These are phyloP conservation scores for Himalopsyche kuldschensis DNA, from an alignment of 2,888 invertebrate genomes.

Conservation along the genomic window DNA sequence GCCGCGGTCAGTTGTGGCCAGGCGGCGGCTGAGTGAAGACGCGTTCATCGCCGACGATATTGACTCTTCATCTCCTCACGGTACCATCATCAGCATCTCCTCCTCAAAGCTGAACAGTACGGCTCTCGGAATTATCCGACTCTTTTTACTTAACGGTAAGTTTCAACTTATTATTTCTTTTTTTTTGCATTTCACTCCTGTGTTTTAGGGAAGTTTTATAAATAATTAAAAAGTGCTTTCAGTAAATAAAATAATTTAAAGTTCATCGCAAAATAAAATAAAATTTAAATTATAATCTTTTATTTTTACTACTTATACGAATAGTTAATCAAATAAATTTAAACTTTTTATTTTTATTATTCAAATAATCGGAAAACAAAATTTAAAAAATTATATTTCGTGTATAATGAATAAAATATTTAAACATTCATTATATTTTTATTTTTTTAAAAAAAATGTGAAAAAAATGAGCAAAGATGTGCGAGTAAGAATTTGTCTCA, in stretches of 20 bases:
- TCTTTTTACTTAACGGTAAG: conserved; percentile 36
- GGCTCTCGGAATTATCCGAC: conserved; percentile 27
- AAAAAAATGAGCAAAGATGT: background rate
- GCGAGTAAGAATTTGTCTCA: background rate
- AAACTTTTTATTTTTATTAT: too few species aligned
- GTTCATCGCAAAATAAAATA: background rate
- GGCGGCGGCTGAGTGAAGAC: conserved; percentile 24
- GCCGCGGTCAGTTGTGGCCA: conserved; percentile 33
- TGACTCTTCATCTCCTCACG: background rate
- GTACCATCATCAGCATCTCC: background rate
- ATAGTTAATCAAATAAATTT: too few species aligned
- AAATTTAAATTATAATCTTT: too few species aligned
- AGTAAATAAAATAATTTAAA: background rate
- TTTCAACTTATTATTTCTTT: background rate
- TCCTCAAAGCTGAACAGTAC: background rate
- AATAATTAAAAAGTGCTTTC: background rate
- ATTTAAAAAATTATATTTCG: too few species aligned
- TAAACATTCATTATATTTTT: background rate
- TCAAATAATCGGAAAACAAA: too few species aligned
- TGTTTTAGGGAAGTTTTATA: background rate
- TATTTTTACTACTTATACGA: too few species aligned
- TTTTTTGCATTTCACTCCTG: too few species aligned
- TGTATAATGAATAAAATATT: background rate
- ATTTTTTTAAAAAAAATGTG: background rate
- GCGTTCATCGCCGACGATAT: conserved; percentile 4